Base-by-base conservation (phyloP, 2,888 invertebrate species). In the Himalopsyche tibetana region DNA sequence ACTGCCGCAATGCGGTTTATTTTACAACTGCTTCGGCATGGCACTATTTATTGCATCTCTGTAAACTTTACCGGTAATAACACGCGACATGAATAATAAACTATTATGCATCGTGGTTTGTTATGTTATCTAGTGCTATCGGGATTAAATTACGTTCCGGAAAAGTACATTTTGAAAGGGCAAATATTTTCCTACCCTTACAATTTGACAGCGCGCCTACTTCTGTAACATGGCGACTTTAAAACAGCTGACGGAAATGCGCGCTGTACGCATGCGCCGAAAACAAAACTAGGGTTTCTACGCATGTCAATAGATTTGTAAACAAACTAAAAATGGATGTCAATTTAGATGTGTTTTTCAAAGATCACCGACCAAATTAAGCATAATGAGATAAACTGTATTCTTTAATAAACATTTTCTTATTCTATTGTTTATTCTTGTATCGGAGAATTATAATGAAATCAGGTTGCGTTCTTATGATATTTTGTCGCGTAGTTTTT, bases 1-100 rank as follows among this genome's bases (percentile, higher is more conserved):
- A 83, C 38, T 83, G 83, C 63, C 83, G 83, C 83, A 83, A 55
- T 83, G 83, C 83, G 56, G 83, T 56, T 83, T 28, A 40, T 40
- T 40, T 56, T 40, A 38, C 83, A 19, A 83, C 63, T 63, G 63
- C 19, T 63, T 63, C 28, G 63, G 63, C 63, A 19, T 63, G 63
- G 19, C 11, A 19, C 19, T 63, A 28, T 19, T 63, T 63, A 19
- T 11, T 28, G 19, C 28, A 63, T 28, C 28, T 19, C 9, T 19
- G 19, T 11, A 19, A 15, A 2, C 19, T 63, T 2, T 63, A 5
- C 6, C n/a, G 5, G 19, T 2, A 11, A 19, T 28, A 63, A 63
- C 63, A 63, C 28, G n/a, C n/a, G 19, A 9, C 19, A 63, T 63
- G 9, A 63, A 63, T 9, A 8, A 11, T 19, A 63, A 19, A 11